phyloP scores from a whole-genome alignment of 2,113 vertebrate species.

The Mionectes macconnelli region DNA sequence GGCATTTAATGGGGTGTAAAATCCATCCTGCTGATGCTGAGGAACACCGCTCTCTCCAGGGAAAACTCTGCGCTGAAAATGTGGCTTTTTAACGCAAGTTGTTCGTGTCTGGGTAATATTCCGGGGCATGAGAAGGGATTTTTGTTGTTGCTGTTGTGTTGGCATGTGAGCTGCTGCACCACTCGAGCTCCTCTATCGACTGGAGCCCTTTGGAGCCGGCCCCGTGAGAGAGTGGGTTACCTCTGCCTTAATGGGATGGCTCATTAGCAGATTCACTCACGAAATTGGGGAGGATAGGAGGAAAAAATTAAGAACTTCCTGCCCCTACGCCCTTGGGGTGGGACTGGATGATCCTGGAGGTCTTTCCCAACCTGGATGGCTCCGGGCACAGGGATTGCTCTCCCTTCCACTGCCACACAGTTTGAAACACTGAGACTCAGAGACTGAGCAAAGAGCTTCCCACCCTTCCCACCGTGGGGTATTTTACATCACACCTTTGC shows the following conservation, averaged over 20 bases:
- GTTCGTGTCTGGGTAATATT: conserved; percentile 61
- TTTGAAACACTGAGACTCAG: not conserved
- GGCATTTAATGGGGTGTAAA: conserved; percentile 65
- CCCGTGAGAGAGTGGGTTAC: not conserved
- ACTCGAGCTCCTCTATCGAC: not conserved
- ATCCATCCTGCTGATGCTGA: conserved; percentile 31
- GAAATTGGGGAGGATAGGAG: not conserved
- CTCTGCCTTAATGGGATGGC: not conserved
- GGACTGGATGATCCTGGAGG: not conserved
- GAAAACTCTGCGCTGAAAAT: conserved; percentile 43
- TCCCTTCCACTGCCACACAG: not conserved
- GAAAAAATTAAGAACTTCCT: not conserved
- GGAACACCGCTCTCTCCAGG: conserved; percentile 32
- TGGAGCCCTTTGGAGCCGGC: conserved; percentile 3
- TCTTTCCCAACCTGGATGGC: not conserved
- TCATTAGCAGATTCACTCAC: not conserved
- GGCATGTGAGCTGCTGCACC: conserved; percentile 26
- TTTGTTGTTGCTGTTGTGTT: conserved; percentile 45
- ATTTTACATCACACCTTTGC: not conserved
- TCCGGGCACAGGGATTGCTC: not conserved
- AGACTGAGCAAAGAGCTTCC: not conserved
- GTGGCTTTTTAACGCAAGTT: conserved; percentile 55
- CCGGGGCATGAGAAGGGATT: conserved; percentile 35
- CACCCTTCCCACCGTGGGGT: not conserved
- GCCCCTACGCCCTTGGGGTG: not conserved